Base-by-base conservation (phyloP, 2,888 invertebrate genomes). In the Cephonodes hylas region DNA sequence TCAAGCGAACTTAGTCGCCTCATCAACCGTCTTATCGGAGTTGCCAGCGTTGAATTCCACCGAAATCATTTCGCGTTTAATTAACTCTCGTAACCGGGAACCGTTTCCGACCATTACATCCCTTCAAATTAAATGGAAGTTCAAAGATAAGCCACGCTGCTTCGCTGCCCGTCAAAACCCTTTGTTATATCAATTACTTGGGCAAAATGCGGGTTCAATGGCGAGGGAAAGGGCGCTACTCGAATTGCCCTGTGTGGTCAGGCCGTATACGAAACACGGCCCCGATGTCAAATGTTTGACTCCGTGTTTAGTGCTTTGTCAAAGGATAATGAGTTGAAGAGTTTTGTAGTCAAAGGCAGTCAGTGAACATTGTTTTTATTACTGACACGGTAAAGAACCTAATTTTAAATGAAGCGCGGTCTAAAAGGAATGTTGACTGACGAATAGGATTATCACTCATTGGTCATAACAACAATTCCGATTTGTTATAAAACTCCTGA, bases 71-170 rank as follows among this genome's bases (percentile, higher is more conserved):
- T 31, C 15, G 10, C 53, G 10, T 31, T 53, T 53, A 53, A 53
- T 31, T 31, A 46, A 46, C 53, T 53, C 53, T 53, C 38, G 38
- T 18, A 20, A 18, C 18, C 8, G 27, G 8, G 27, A 18, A 53
- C 18, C 7, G 18, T 31, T 53, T 22, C 44, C 44, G 44, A 48
- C 27, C 18, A 18, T 44, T 44, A 53, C 53, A 53, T 53, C 53
- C 18, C 53, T 31, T 53, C 31, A 53, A 53, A 53, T 53, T 53
- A 53, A 53, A 53, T 31, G 53, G 53, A 53, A 31, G 31, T 53
- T 53, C 53, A 53, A 53, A 53, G 53, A 53, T 53, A 53, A 53
- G 31, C 53, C 53, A 10, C 18, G 53, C 27, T 18, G 31, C 18
- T 53, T 53, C 18, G 53, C 18, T 27, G 53, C 18, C 27, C 18